A percentile compares a stretch with the other conserved stretches of the same genome.
Evolutionary conservation across 1,140 invertebrate genomes (phyloP).

Genomic region (Hormaphis cornu): DNA sequence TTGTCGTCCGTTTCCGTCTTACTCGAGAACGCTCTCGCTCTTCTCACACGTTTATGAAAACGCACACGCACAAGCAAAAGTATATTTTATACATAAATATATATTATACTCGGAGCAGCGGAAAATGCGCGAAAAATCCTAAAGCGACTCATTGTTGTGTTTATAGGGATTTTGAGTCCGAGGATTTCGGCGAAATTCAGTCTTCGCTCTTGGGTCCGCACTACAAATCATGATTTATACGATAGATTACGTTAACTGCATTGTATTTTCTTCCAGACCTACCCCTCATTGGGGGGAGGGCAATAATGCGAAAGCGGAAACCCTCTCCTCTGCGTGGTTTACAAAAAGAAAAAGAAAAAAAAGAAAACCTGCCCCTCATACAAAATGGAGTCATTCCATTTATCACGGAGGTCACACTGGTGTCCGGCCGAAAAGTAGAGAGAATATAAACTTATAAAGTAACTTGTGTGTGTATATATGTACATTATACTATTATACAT

Average conservation of each 20-base stretch:
- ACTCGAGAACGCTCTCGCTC: neutral
- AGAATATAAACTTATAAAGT: neutral
- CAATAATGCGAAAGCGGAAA: too few relatives aligned
- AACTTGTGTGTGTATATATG: too few relatives aligned
- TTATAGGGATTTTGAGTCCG: neutral
- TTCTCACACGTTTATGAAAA: neutral
- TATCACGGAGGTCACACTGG: conserved; percentile 5
- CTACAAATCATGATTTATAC: conserved; percentile 30
- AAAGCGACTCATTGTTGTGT: conserved; percentile 25
- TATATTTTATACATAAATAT: neutral
- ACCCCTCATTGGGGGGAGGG: too few relatives aligned
- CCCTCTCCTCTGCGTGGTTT: too few relatives aligned
- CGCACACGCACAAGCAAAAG: neutral
- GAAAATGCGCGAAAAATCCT: neutral
- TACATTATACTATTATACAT: too few relatives aligned
- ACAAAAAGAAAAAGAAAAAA: too few relatives aligned
- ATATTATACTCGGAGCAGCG: neutral
- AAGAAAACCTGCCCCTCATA: too few relatives aligned
- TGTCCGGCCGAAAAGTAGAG: neutral
- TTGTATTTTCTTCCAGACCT: conserved; percentile 18
- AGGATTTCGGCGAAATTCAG: conserved; percentile 16
- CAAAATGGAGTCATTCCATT: conserved; percentile 26
- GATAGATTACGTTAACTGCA: conserved; percentile 31
- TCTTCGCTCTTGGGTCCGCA: neutral
- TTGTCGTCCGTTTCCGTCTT: conserved; percentile 6